A percentile compares a stretch with the other conserved stretches of the same genome.
phyloP scores from a whole-genome alignment of 2,888 invertebrate genomes.

The Nomada hirtipes region DNA sequence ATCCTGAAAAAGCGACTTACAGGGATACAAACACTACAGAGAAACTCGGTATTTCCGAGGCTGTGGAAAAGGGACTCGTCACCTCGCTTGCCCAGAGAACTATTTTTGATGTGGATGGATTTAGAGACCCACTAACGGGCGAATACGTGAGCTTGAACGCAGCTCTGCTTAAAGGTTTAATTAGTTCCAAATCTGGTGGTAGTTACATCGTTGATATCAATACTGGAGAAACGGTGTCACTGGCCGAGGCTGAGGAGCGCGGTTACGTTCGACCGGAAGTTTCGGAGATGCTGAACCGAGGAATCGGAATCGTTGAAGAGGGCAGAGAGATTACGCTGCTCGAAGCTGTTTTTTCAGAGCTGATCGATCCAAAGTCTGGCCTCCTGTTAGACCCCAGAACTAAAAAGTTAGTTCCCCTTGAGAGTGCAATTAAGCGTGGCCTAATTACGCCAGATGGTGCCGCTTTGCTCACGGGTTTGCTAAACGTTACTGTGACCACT shows the following conservation, averaged over 20 bases:
- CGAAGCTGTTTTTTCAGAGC: constrained; percentile 94
- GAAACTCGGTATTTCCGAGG: constrained; percentile 92
- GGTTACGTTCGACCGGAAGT: constrained; percentile 94
- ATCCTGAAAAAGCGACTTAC: constrained; percentile 89
- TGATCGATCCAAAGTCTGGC: constrained; percentile 95
- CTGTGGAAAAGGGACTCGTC: constrained; percentile 95
- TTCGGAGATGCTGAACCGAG: constrained; percentile 92
- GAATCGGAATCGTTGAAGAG: constrained; percentile 92
- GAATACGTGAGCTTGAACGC: constrained; percentile 94
- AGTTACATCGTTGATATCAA: constrained; percentile 89
- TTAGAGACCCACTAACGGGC: constrained; percentile 92
- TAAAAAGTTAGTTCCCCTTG: constrained; percentile 91
- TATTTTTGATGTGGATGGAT: constrained; percentile 96
- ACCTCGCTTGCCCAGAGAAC: constrained; percentile 94
- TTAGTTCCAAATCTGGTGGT: constrained; percentile 88
- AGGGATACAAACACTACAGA: constrained; percentile 90
- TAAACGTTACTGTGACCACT: constrained; percentile 95
- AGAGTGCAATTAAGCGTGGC: constrained; percentile 93
- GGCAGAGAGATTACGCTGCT: constrained; percentile 92
- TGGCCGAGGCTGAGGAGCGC: constrained; percentile 92
- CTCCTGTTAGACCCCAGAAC: constrained; percentile 91
- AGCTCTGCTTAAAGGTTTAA: constrained; percentile 91
- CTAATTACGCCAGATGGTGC: constrained; percentile 95
- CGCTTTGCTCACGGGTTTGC: constrained; percentile 92
- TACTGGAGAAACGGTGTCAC: constrained; percentile 90